Evolutionary conservation across 2,888 invertebrate genomes (phyloP).

Genomic region (Netelia virgata): DNA sequence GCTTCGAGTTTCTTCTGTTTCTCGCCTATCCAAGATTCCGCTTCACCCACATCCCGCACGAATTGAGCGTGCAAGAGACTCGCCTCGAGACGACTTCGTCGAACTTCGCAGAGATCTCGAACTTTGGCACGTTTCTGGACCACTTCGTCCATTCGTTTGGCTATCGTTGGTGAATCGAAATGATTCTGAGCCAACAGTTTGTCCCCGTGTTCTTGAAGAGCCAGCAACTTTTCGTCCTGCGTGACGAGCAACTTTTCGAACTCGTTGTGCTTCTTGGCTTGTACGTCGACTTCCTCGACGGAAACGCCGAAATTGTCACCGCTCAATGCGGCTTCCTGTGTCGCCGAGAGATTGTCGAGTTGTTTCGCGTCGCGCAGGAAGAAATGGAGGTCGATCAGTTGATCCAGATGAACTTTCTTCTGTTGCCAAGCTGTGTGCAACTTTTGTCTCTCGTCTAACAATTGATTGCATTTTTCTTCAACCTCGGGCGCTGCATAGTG

Average conservation of each 20-base stretch:
- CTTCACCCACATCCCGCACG: conserved; percentile 95
- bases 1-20: conserved; percentile 95
- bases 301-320: conserved; percentile 91
- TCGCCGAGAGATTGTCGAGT: conserved; percentile 94
- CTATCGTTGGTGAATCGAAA: conserved; percentile 94
- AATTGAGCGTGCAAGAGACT: conserved; percentile 95
- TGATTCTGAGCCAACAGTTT: conserved; percentile 96
- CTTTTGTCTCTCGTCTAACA: conserved; percentile 92
- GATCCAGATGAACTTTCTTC: conserved; percentile 95
- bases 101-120: conserved; percentile 89
- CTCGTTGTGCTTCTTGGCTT: conserved; percentile 96
- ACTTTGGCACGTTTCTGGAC: conserved; percentile 89
- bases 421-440: conserved; percentile 95
- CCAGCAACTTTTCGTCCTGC: conserved; percentile 94
- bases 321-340: conserved; percentile 93
- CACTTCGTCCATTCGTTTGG: conserved; percentile 91
- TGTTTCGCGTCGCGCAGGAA: conserved; percentile 97
- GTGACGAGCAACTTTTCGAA: conserved; percentile 96
- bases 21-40: conserved; percentile 96
- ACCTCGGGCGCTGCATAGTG: conserved; percentile 94
- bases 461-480: conserved; percentile 91
- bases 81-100: conserved; percentile 90
- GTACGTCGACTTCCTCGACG: conserved; percentile 95
- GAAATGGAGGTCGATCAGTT: conserved; percentile 96
- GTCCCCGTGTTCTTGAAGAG: conserved; percentile 93